Evolutionary conservation across 2,888 invertebrate genomes (phyloP).

Genomic region (Drosophila mimica): DNA sequence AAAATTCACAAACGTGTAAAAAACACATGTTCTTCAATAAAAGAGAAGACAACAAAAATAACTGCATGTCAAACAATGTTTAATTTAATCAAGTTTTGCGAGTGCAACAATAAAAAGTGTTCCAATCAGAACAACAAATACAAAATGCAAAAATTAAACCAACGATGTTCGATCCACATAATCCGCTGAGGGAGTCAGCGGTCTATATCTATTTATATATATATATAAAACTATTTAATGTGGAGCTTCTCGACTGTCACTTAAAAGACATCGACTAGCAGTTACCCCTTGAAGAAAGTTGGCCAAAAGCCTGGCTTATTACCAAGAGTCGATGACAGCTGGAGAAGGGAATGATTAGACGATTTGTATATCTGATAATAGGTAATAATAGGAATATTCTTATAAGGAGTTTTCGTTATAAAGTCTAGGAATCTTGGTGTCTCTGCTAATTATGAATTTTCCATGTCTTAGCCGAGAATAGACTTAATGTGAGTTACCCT

Average conservation of each 20-base stretch:
- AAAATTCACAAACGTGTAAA: conserved; percentile 16
- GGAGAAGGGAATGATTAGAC: too few species aligned
- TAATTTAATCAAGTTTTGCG: conserved; percentile 59
- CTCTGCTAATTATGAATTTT: not conserved
- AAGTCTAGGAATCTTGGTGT: too few species aligned
- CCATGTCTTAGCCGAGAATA: not conserved
- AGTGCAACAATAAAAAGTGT: conserved; percentile 49
- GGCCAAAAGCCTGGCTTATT: too few species aligned
- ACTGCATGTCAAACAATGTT: conserved; percentile 53
- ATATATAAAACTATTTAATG: not conserved
- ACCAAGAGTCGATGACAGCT: too few species aligned
- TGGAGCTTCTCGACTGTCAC: not conserved
- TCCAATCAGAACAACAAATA: conserved; percentile 22
- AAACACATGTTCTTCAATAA: not conserved
- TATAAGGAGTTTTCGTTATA: too few species aligned
- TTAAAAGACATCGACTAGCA: not conserved
- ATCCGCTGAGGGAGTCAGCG: not conserved
- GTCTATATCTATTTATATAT: not conserved
- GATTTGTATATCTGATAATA: too few species aligned
- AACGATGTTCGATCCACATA: not conserved
- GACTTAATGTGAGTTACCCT: not conserved
- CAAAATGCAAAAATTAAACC: not conserved
- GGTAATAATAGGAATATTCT: too few species aligned
- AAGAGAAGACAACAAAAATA: conserved; percentile 19
- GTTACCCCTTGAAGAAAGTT: not conserved